Evolutionary conservation across 2,888 invertebrate genomes (phyloP), one percentile per base, ranked within the genome.

Genomic region (Dastarcus helophoroides): DNA sequence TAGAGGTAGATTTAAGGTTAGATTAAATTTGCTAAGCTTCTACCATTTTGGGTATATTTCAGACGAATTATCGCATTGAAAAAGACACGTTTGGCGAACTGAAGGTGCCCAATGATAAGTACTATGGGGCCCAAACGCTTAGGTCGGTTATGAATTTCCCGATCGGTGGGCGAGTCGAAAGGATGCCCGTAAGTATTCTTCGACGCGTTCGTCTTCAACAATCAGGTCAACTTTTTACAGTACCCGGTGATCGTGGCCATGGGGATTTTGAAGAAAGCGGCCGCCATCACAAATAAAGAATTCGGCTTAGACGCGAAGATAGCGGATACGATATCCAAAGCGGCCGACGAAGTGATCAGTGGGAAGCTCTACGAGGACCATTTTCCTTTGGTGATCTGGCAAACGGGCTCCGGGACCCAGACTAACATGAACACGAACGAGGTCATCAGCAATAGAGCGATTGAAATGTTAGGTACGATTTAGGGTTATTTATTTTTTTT

Each of bases 381-480:
- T 63, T 98, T 98, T 55, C 98, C 98, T 0, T 68, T 98, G 28
- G 93, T 94, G 40, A 90, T 97, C 55, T 98, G 97, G 97, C 98
- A 98, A 70, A 98, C 98, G 0, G 98, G 98, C 3, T 95, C 95
- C 14, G 98, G 98, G 14, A 99, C 98, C 0, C 98, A 99, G 66
- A 81, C 84, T 34, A 98, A 98, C 66, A 98, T 98, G 98, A 98
- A 98, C 63, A 86, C 93, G 2, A 99, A 98, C 60, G 98, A 98
- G 74, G 82, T 79, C 36, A 38, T 49, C 26, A 50, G 48, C 22
- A 53, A 50, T 29, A 37, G 50, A 29, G 54, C 48, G 3, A 52
- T 52, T 19, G 46, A 51, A 35, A 38, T 51, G 10, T 23, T 54
- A 35, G 54, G n/a, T n/a, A n/a, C n/a, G n/a, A n/a, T n/a, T n/a